Evolutionary conservation across 2,888 invertebrate species (phyloP).

Genomic region (Drosophila longiperda): DNA sequence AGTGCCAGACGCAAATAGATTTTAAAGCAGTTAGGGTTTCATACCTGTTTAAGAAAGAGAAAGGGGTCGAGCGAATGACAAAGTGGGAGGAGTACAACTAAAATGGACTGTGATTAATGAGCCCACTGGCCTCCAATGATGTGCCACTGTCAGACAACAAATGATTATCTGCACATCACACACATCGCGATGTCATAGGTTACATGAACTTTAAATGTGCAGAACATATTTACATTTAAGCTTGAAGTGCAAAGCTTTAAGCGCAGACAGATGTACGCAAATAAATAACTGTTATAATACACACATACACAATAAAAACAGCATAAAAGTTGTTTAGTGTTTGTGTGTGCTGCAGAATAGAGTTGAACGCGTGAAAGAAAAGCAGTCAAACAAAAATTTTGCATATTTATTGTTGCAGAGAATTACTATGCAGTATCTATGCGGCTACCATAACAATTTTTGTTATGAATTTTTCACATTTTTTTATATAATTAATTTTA

Average conservation of each 20-base stretch:
- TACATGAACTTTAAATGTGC: constrained; percentile 56
- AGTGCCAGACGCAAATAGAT: constrained; percentile 58
- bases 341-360: neutral
- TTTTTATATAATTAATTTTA: neutral
- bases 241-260: constrained; percentile 40
- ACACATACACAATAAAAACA: constrained; percentile 4
- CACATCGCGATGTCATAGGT: constrained; percentile 16
- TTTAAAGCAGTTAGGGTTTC: constrained; percentile 55
- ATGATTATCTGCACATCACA: constrained; percentile 55
- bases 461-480: neutral
- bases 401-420: neutral
- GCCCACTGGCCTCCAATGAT: constrained; percentile 67
- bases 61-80: constrained; percentile 4
- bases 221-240: constrained; percentile 56
- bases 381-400: neutral
- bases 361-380: neutral
- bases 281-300: constrained; percentile 53
- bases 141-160: constrained; percentile 67
- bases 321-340: neutral
- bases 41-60: constrained; percentile 24
- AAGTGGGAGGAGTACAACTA: constrained; percentile 16
- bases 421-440: neutral
- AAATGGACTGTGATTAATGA: constrained; percentile 57
- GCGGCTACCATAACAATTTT: neutral
- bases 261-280: constrained; percentile 33